Evolutionary conservation across 1,140 invertebrate species (phyloP).

Genomic region (Drosophila oshimai): DNA sequence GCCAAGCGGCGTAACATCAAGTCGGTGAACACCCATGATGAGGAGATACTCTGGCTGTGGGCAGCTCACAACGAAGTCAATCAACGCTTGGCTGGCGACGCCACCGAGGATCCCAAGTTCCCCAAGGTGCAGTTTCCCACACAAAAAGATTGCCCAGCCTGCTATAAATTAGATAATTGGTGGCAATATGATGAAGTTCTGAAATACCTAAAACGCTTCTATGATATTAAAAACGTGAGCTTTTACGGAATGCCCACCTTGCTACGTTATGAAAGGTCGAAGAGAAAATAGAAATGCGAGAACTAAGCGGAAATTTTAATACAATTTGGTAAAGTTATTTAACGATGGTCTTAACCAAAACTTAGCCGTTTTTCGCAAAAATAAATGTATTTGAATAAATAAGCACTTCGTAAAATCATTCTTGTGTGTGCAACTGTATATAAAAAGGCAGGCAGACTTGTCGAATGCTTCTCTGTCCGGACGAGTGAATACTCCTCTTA

Average conservation of each 20-base stretch:
- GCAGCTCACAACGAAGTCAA: constrained; percentile 96
- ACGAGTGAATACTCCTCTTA: too few species aligned
- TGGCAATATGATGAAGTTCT: constrained; percentile 5
- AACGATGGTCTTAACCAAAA: too few species aligned
- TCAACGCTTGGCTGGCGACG: constrained; percentile 90
- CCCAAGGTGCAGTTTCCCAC: constrained; percentile 96
- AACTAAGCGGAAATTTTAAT: too few species aligned
- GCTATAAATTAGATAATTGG: constrained; percentile 64
- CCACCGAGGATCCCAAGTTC: constrained; percentile 93
- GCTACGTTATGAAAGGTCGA: too few species aligned
- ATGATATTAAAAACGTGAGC: constrained; percentile 14
- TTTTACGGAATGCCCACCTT: constrained; percentile 30
- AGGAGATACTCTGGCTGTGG: constrained; percentile 96
- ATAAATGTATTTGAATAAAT: too few species aligned
- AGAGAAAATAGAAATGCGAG: too few species aligned
- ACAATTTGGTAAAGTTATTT: too few species aligned
- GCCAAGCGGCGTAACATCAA: constrained; percentile 86
- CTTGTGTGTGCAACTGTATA: too few species aligned
- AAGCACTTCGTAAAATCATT: too few species aligned
- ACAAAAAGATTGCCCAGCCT: constrained; percentile 86
- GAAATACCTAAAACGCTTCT: constrained; percentile 8
- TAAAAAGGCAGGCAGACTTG: too few species aligned
- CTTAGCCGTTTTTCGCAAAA: too few species aligned
- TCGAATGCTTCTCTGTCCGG: too few species aligned
- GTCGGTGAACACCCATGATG: constrained; percentile 86